Conservation (phyloP, 2,113 vertebrate species). For the Entelurus aequoreus region DNA sequence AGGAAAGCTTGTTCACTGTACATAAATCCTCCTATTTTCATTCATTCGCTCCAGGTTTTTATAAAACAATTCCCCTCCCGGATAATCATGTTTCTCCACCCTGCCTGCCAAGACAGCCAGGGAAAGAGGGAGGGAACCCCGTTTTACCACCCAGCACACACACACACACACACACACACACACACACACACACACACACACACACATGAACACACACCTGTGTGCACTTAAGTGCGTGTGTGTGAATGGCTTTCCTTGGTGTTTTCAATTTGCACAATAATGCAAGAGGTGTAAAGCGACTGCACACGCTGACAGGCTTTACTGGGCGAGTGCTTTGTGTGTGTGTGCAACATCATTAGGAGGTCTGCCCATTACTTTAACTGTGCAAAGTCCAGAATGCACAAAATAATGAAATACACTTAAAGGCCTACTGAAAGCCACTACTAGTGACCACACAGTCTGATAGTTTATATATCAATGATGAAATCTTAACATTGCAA, state of each 20-base stretch:
- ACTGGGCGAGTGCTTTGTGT: conserved; percentile 14
- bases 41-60: conserved; percentile 69
- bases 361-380: conserved; percentile 7
- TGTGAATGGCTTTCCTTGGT: conserved; percentile 44
- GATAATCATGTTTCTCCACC: conserved; percentile 68
- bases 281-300: conserved; percentile 47
- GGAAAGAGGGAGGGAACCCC: conserved; percentile 30
- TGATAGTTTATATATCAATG: too few relatives aligned
- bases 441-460: too few relatives aligned
- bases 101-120: conserved; percentile 49
- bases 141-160: neutral
- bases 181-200: conserved; percentile 1
- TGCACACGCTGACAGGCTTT: conserved; percentile 39
- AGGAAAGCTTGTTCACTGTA: conserved; percentile 50
- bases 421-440: too few relatives aligned
- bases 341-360: neutral
- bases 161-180: neutral
- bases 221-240: neutral
- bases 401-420: too few relatives aligned
- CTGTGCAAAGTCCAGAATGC: too few relatives aligned
- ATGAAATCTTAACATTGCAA: too few relatives aligned
- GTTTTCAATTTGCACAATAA: conserved; percentile 67
- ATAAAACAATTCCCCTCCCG: conserved; percentile 67
- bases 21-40: conserved; percentile 70
- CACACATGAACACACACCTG: too few relatives aligned